These are phyloP conservation scores for Drosophila dunni DNA, from an alignment of 1,140 invertebrate species.

Conservation along the genomic window DNA sequence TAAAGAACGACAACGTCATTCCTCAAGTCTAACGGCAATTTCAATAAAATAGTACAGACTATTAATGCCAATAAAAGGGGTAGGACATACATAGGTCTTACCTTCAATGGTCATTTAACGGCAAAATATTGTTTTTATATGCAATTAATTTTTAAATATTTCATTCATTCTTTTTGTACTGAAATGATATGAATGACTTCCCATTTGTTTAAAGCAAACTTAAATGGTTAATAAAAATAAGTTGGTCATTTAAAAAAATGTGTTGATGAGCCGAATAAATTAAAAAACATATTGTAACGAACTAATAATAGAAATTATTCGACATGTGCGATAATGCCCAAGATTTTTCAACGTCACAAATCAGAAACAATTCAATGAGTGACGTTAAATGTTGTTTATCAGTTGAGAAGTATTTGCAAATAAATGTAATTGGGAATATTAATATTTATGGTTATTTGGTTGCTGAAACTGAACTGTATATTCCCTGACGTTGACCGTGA, in stretches of 20 bases:
- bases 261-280: neutral
- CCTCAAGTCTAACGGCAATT: constrained; percentile 45
- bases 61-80: constrained; percentile 80
- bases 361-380: neutral
- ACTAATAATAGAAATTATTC: constrained; percentile 17
- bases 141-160: no score
- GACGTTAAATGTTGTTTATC: constrained; percentile 49
- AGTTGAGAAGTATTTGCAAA: constrained; percentile 66
- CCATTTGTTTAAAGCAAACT: no score
- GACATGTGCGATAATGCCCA: constrained; percentile 35
- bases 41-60: constrained; percentile 76
- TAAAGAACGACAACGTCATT: constrained; percentile 11
- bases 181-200: no score
- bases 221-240: no score
- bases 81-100: constrained; percentile 67
- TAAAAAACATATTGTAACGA: neutral
- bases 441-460: constrained; percentile 55
- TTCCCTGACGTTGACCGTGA: constrained; percentile 29
- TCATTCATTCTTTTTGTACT: no score
- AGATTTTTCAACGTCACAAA: constrained; percentile 23
- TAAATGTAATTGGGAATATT: constrained; percentile 20
- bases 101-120: no score
- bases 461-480: neutral
- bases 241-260: neutral
- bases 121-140: neutral